Evolutionary conservation across 1,140 invertebrate species (phyloP), one percentile per base, ranked within the genome.

Genomic region (Orchestia grillus): DNA sequence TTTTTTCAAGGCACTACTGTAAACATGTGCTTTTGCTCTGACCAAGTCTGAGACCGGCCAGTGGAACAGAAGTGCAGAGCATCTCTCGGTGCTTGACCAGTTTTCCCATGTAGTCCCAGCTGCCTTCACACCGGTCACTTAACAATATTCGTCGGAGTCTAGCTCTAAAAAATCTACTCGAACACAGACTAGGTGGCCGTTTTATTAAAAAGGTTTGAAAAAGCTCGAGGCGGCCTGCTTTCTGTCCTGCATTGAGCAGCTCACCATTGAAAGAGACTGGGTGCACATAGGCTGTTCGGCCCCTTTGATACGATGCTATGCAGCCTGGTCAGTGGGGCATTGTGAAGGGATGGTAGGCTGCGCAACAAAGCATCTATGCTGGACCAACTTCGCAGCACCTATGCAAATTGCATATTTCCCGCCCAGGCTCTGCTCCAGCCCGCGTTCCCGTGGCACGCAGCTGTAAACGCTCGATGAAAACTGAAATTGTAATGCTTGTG

Each of bases 121-220:
- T 90, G 88, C 88, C 88, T 90, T 42, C 88, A 90, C 92, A 94
- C 92, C 92, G 92, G 92, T 94, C 92, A 94, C 92, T 94, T 94
- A 94, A 94, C 92, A 94, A 94, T 94, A 94, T 94, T 94, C 44
- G 6, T 40, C 43, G 41, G 43, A 94, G 44, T 40, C 44, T 44
- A 47, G 92, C 44, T 94, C 44, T 44, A 94, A 94, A 94, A 94
- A 94, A 94, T 94, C 92, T 45, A 94, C 92, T 44, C 44, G 6
- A 42, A 94, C 92, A 44, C 92, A 94, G 41, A 94, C 92, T 94
- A 94, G 36, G 43, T 40, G 43, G 92, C 43, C 92, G 43, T 44
- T 94, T 94, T 45, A 44, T 44, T 94, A 45, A 94, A 94, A 94
- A 47, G 43, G 92, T 44, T 36, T 94, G 43, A 47, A 94, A 94